Percentiles rank a stretch among this genome's conserved stretches.
Conservation (phyloP, 2,888 invertebrate genomes). For the Drosophila maculinotata region DNA sequence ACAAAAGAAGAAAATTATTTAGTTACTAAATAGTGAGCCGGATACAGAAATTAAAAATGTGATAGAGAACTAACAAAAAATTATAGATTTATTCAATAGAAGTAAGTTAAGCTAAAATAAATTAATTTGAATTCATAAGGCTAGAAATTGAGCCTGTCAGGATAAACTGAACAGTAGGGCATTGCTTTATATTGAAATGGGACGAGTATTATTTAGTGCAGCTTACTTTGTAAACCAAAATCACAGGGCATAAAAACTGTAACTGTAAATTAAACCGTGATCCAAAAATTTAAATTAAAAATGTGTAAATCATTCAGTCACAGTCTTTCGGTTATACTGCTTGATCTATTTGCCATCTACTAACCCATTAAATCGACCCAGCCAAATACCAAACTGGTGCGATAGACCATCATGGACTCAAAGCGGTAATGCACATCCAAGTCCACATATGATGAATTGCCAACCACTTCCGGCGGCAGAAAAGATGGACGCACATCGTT, state of each 20-base stretch:
- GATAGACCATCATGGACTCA: slow-evolving; percentile 85
- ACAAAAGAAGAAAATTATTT: too few relatives aligned
- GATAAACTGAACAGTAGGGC: too few relatives aligned
- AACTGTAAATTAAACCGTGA: too few relatives aligned
- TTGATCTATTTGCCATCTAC: slow-evolving; percentile 20
- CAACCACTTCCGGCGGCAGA: slow-evolving; percentile 73
- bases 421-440: slow-evolving; percentile 85
- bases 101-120: not conserved
- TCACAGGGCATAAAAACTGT: too few relatives aligned
- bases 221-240: too few relatives aligned
- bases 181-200: too few relatives aligned
- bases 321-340: not conserved
- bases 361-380: slow-evolving; percentile 86
- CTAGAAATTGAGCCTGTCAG: too few relatives aligned
- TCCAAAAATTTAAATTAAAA: not conserved
- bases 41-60: too few relatives aligned
- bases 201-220: too few relatives aligned
- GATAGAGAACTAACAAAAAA: too few relatives aligned
- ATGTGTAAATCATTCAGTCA: not conserved
- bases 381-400: slow-evolving; percentile 85
- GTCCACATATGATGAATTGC: slow-evolving; percentile 81
- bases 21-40: too few relatives aligned
- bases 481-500: slow-evolving; percentile 80
- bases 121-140: too few relatives aligned
- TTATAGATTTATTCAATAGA: not conserved